phyloP scores from a whole-genome alignment of 2,888 invertebrate species.

The Eupithecia dodoneata region DNA sequence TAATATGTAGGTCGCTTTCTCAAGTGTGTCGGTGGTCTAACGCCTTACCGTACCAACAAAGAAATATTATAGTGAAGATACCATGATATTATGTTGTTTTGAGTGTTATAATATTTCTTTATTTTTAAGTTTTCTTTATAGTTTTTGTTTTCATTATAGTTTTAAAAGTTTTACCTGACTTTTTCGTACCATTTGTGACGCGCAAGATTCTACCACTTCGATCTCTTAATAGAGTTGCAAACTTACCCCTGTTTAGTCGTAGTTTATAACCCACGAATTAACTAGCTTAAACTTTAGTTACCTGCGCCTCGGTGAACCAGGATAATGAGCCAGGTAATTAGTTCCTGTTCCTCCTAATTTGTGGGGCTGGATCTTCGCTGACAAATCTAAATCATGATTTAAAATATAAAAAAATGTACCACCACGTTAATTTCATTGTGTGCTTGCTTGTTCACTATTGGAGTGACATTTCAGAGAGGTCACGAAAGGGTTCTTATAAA shows the following conservation, averaged over 20 bases:
- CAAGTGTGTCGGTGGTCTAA: too few species aligned
- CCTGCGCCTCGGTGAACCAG: constrained; percentile 30
- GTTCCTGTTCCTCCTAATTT: constrained; percentile 35
- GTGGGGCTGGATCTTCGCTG: constrained; percentile 26
- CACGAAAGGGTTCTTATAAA: not conserved
- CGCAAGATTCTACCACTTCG: not conserved
- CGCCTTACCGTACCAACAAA: too few species aligned
- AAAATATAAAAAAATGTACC: too few species aligned
- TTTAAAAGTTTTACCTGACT: not conserved
- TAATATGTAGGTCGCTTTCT: too few species aligned
- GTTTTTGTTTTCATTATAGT: not conserved
- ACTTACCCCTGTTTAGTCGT: constrained; percentile 32
- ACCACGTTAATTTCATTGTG: too few species aligned
- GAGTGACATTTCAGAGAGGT: not conserved
- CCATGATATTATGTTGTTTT: not conserved
- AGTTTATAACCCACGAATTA: constrained; percentile 40
- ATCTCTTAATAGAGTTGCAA: constrained; percentile 18
- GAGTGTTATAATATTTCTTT: not conserved
- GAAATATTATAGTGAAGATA: too few species aligned
- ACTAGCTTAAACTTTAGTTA: constrained; percentile 37
- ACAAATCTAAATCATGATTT: too few species aligned
- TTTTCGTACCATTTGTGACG: not conserved
- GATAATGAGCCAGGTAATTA: constrained; percentile 43
- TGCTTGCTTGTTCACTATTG: too few species aligned
- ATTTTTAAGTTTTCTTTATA: too few species aligned